phyloP scores from a whole-genome alignment of 1,140 invertebrate genomes.

The Pogonognathellus flavescens region DNA sequence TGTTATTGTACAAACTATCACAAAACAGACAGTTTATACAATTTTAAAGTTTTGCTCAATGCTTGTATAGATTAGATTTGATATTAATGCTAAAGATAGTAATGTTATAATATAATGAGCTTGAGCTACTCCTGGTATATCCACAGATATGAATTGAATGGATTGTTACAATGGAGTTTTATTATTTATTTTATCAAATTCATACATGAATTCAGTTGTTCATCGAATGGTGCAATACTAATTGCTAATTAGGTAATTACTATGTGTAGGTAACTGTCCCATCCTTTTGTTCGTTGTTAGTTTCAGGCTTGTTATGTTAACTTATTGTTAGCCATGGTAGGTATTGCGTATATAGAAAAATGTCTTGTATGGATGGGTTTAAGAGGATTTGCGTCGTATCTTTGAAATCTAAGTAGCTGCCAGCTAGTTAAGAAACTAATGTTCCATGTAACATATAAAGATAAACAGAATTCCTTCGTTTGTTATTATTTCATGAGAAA shows the following conservation, averaged over 20 bases:
- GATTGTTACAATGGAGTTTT: too few species aligned
- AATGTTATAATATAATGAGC: too few species aligned
- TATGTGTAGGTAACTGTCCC: not conserved
- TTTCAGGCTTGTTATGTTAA: constrained; percentile 5
- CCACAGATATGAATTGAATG: too few species aligned
- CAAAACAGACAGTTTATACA: too few species aligned
- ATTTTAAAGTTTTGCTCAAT: too few species aligned
- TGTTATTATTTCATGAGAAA: not conserved
- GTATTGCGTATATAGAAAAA: too few species aligned
- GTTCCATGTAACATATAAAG: constrained; percentile 5
- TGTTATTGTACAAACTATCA: too few species aligned
- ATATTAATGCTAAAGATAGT: too few species aligned
- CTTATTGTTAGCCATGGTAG: not conserved
- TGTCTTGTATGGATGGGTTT: not conserved
- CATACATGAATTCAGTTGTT: not conserved
- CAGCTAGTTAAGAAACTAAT: constrained; percentile 36
- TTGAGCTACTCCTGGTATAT: too few species aligned
- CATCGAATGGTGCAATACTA: not conserved
- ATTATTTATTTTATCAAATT: not conserved
- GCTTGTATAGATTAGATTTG: too few species aligned
- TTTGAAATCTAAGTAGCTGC: not conserved
- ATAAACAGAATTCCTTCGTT: constrained; percentile 42
- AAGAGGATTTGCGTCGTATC: not conserved
- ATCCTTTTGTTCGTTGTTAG: not conserved
- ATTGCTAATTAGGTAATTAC: not conserved